Evolutionary conservation across 2,113 vertebrate species (phyloP).

Genomic region (Plotosus lineatus): DNA sequence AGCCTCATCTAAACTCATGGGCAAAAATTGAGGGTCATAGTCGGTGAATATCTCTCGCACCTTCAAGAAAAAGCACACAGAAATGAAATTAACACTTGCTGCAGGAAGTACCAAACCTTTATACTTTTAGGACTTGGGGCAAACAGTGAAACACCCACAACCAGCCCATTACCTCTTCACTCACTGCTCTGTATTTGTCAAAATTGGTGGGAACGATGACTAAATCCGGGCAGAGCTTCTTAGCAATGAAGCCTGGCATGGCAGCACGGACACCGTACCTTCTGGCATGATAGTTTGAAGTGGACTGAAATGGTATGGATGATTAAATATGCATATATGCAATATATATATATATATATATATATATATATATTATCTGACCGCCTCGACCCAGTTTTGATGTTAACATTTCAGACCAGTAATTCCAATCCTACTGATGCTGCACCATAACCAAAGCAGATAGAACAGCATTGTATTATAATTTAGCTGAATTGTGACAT

Average conservation of each 20-base stretch:
- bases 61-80: conserved; percentile 62
- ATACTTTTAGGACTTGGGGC: background rate
- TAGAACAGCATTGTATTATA: background rate
- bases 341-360: too few species aligned
- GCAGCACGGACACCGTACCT: conserved; percentile 93
- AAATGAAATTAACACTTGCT: background rate
- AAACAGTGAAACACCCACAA: too few species aligned
- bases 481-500: background rate
- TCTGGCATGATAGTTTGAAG: conserved; percentile 94
- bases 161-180: conserved; percentile 85
- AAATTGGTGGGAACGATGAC: conserved; percentile 89
- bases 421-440: too few species aligned
- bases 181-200: conserved; percentile 88
- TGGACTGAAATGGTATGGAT: conserved; percentile 74
- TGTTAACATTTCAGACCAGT: background rate
- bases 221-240: conserved; percentile 89
- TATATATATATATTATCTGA: background rate
- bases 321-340: background rate
- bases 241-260: conserved; percentile 98
- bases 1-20: conserved; percentile 94
- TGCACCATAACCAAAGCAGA: background rate
- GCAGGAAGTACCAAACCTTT: background rate
- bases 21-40: conserved; percentile 89
- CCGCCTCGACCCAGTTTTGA: background rate
- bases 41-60: conserved; percentile 86